Evolutionary conservation across 2,113 vertebrate genomes (phyloP), one percentile per base, ranked within the genome.

Genomic region (Climacteris rufus): DNA sequence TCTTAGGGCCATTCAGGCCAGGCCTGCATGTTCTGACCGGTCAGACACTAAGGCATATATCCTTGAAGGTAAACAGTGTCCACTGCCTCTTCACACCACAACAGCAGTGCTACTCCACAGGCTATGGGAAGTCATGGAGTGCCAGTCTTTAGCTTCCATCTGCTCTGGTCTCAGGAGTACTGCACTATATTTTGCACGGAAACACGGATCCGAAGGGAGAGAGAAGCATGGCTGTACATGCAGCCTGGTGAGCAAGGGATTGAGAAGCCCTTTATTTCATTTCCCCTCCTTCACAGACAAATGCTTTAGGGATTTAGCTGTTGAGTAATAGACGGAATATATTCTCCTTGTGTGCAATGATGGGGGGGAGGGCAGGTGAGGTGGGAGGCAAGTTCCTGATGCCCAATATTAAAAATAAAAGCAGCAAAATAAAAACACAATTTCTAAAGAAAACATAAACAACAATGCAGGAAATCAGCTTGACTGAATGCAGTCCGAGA

Each of bases 51-150:
- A 61, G 30, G 40, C 11, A 5, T 12, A 9, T 1, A 1, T 33
- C 33, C 57, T 47, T 30, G 23, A 23, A 31, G 31, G 16, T 24
- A 37, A 60, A 23, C 23, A n/a, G 10, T 3, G 4, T 12, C 31
- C 47, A 7, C n/a, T 25, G 24, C 13, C 16, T 57, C 65, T 69
- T 39, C 40, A 8, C 0, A 0, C 12, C 9, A 2, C 15, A 23
- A 3, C 7, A 47, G 33, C 33, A 52, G 20, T 1, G 3, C 23
- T 37, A 33, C 44, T 42, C 45, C 56, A 25, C 15, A 44, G 35
- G 20, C 27, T 69, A 10, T 22, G 28, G 35, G n/a, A 53, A 85
- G 24, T 7, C 39, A n/a, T 1, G 9, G 25, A 3, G 2, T 42
- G 37, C 6, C 30, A 37, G 13, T 9, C 35, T 71, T 63, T 42